These are phyloP conservation scores for Tromatobia lineatoria DNA, from an alignment of 2,888 invertebrate species.

Conservation along the genomic window DNA sequence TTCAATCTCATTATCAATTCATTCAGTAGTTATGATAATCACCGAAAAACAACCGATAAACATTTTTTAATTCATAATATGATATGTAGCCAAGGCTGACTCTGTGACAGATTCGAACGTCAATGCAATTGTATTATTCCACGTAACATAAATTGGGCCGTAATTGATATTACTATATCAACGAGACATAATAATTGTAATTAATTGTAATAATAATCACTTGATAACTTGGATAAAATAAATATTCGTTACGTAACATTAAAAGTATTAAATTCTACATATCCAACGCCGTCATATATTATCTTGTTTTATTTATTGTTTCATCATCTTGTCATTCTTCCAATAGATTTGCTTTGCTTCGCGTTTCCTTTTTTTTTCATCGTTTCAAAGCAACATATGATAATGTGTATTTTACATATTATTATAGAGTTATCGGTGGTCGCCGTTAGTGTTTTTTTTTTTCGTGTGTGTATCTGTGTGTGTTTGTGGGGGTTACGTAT, in stretches of 20 bases:
- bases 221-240: conserved; percentile 40
- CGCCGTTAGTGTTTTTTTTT: conserved; percentile 48
- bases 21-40: conserved; percentile 31
- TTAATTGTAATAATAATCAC: conserved; percentile 25
- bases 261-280: conserved; percentile 58
- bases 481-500: conserved; percentile 25
- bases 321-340: conserved; percentile 58
- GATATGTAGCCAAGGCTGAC: conserved; percentile 71
- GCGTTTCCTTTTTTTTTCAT: conserved; percentile 45
- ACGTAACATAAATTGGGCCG: conserved; percentile 23
- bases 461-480: background rate
- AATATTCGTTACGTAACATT: conserved; percentile 40
- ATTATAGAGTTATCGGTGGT: conserved; percentile 63
- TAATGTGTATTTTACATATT: conserved; percentile 62
- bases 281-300: conserved; percentile 64
- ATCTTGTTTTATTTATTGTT: conserved; percentile 61
- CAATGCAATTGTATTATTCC: conserved; percentile 41
- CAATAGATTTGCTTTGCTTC: conserved; percentile 52
- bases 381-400: conserved; percentile 44
- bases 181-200: conserved; percentile 12
- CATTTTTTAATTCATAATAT: conserved; percentile 56
- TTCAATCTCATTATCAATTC: conserved; percentile 15
- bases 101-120: conserved; percentile 64
- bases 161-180: conserved; percentile 23
- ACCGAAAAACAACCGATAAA: conserved; percentile 42